Evolutionary conservation across 2,113 vertebrate genomes (phyloP).

Genomic region (Rhinoptilus africanus): DNA sequence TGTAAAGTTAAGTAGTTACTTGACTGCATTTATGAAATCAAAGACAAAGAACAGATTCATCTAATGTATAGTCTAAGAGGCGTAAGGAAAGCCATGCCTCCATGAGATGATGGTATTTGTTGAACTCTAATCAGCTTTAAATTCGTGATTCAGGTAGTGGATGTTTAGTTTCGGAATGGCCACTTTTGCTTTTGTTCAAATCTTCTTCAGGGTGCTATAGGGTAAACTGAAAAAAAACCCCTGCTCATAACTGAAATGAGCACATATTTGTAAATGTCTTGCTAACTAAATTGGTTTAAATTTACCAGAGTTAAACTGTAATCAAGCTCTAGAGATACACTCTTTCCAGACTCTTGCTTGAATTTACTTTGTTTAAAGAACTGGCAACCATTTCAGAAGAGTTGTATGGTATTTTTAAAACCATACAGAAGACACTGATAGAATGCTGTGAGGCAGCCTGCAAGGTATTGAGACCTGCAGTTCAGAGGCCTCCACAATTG

Average conservation of each 20-base stretch:
- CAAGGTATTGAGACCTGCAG: not conserved
- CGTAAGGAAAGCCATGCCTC: not conserved
- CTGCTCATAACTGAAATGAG: not conserved
- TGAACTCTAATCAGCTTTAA: not conserved
- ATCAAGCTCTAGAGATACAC: not conserved
- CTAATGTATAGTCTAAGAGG: not conserved
- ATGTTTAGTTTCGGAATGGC: not conserved
- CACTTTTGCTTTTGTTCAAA: not conserved
- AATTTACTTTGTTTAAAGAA: not conserved
- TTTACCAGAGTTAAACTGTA: not conserved
- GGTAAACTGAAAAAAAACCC: not conserved
- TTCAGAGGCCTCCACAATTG: not conserved
- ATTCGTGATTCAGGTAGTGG: not conserved
- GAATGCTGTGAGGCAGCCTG: not conserved
- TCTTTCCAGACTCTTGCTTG: not conserved
- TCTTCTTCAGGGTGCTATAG: not conserved
- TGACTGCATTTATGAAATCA: not conserved
- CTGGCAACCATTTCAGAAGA: not conserved
- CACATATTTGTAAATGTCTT: not conserved
- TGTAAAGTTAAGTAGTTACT: not conserved
- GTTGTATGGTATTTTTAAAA: not conserved
- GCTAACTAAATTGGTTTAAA: not conserved
- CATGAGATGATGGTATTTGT: not conserved
- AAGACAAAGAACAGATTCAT: not conserved
- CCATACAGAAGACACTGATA: not conserved